Conservation (phyloP, 2,113 vertebrate genomes). For the Chionomys nivalis region DNA sequence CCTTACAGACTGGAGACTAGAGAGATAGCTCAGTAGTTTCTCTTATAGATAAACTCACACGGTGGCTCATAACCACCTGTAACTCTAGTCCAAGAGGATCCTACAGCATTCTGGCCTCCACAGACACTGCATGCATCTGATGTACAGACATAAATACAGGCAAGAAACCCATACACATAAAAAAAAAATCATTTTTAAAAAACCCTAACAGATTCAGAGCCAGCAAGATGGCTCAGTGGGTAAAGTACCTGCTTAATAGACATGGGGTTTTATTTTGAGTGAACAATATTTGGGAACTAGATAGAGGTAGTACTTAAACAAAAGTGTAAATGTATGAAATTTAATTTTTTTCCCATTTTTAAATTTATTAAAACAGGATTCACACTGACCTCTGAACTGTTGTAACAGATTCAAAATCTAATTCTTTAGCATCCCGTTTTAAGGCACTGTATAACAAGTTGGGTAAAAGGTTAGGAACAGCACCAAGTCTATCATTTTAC, state of each 20-base stretch:
- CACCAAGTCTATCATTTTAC: neutral
- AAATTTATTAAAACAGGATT: neutral
- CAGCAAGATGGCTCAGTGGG: neutral
- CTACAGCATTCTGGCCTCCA: neutral
- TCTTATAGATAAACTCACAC: neutral
- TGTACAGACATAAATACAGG: neutral
- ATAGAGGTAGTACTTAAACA: neutral
- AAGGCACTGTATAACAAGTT: constrained; percentile 31
- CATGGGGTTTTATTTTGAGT: neutral
- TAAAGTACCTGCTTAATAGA: neutral
- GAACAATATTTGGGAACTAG: constrained; percentile 51
- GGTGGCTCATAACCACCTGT: neutral
- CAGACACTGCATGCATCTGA: neutral
- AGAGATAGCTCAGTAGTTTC: neutral
- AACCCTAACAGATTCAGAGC: neutral
- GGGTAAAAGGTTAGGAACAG: neutral
- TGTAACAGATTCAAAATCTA: constrained; percentile 36
- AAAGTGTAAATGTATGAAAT: constrained; percentile 9
- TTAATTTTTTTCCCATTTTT: neutral
- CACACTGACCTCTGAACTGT: constrained; percentile 16
- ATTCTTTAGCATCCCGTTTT: constrained; percentile 37
- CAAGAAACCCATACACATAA: neutral
- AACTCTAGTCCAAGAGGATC: neutral
- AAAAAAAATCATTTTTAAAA: neutral
- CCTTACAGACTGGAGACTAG: neutral